Conservation (phyloP, 2,797 vertebrate species). For the Falco columbarius region DNA sequence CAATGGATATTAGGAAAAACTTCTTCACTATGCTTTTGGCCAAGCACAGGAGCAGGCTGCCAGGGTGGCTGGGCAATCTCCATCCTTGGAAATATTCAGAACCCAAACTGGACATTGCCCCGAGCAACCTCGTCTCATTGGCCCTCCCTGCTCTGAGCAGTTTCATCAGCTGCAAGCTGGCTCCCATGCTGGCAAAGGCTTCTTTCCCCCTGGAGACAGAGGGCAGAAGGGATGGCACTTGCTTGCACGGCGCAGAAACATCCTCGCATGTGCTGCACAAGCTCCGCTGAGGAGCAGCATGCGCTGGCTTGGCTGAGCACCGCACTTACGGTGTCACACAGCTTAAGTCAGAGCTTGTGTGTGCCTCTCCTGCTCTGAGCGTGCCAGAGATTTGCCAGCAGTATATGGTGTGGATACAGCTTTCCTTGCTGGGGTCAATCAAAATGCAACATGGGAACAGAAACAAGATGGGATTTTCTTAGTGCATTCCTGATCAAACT, state of each 20-base stretch:
- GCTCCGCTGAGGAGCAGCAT: background rate
- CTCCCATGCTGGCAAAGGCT: background rate
- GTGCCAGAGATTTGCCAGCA: background rate
- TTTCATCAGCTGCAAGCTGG: background rate
- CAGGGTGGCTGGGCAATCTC: background rate
- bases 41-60: background rate
- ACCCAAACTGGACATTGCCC: background rate
- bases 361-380: fast-evolving
- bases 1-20: background rate
- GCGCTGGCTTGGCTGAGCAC: background rate
- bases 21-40: background rate
- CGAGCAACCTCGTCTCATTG: background rate
- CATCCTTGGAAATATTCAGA: background rate
- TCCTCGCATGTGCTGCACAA: fast-evolving
- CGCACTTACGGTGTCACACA: fast-evolving
- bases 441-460: background rate
- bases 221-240: background rate
- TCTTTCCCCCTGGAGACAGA: background rate
- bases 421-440: background rate
- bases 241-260: fast-evolving
- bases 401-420: background rate
- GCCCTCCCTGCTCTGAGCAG: background rate
- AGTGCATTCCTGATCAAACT: background rate
- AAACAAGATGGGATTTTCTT: background rate
- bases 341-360: background rate